Base-by-base conservation (phyloP, 2,113 vertebrate species). In the Campylomormyrus numenius region DNA sequence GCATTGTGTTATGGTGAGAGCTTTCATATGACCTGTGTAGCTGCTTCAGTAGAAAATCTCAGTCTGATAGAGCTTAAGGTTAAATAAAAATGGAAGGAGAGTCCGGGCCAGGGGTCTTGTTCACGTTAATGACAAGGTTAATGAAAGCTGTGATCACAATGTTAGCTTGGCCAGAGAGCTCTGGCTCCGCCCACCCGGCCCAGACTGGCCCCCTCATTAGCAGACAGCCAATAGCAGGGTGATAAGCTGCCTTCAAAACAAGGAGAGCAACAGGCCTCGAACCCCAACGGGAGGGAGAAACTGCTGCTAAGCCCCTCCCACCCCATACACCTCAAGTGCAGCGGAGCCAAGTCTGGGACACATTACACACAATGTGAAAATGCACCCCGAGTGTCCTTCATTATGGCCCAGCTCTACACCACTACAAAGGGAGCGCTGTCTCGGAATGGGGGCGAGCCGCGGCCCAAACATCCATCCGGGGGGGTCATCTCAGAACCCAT, bases 381-480 rank as follows among this genome's bases (percentile, higher is more conserved):
- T 93, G 77, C 13, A 48, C 15, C 89, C 91, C 58, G 90, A 92
- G 93, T 93, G 92, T 92, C 93, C 93, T 93, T 94, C 92, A 93
- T 94, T 93, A 94, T 90, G 90, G 91, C 70, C 70, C 86, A 90
- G 91, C 56, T 83, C 56, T 50, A 62, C 48, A 88, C 89, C 87
- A 85, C 92, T 93, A 93, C 90, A 94, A 94, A 94, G 93, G 92
- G 93, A 94, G 92, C 91, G 91, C 93, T 94, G 93, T 94, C 93
- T 88, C 92, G 92, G 92, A 95, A 94, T 94, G 94, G 93, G 94
- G 94, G 92, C 92, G 94, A 95, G 94, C 92, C 91, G 70, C 88
- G 89, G 90, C 91, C 94, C 93, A 94, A 94, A 93, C 92, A 93
- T 95, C 92, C 94, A 92, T 92, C 84, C 49, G 90, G 90, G 46